phyloP scores from a whole-genome alignment of 2,888 invertebrate species.

The Lymantria monacha region DNA sequence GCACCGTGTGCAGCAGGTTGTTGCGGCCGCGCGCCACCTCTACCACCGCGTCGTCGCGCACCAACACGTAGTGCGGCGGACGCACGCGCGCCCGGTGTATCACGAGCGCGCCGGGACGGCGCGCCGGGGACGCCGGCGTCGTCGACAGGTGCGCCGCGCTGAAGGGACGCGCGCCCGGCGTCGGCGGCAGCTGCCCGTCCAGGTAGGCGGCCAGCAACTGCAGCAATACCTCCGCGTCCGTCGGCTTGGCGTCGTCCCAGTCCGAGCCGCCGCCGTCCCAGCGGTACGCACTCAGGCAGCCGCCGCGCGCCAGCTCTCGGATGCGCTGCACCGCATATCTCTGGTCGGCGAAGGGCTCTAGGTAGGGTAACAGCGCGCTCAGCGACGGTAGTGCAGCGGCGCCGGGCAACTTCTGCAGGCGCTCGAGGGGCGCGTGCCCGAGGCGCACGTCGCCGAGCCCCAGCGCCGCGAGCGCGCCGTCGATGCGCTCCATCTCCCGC shows the following conservation, averaged over 20 bases:
- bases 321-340: slow-evolving; percentile 70
- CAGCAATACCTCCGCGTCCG: slow-evolving; percentile 94
- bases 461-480: slow-evolving; percentile 84
- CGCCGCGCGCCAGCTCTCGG: slow-evolving; percentile 84
- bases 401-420: slow-evolving; percentile 40
- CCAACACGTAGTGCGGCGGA: slow-evolving; percentile 87
- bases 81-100: slow-evolving; percentile 23
- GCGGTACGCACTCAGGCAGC: slow-evolving; percentile 92
- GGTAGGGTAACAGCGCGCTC: slow-evolving; percentile 36
- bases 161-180: slow-evolving; percentile 90
- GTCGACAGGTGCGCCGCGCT: slow-evolving; percentile 98
- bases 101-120: slow-evolving; percentile 9
- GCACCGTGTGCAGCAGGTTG: slow-evolving; percentile 83
- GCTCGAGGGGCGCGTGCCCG: slow-evolving; percentile 35
- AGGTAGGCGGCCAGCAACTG: slow-evolving; percentile 93
- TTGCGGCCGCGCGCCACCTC: slow-evolving; percentile 30
- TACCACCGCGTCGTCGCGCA: slow-evolving; percentile 73
- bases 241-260: slow-evolving; percentile 92
- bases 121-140: slow-evolving; percentile 87
- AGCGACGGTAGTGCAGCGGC: slow-evolving; percentile 32
- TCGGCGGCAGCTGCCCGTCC: slow-evolving; percentile 92
- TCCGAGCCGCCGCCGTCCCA: slow-evolving; percentile 93
- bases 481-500: slow-evolving; percentile 87
- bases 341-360: slow-evolving; percentile 69
- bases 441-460: slow-evolving; percentile 34